Conservation (phyloP, 1,140 invertebrate genomes). For the Caenorhabditis tropicalis region DNA sequence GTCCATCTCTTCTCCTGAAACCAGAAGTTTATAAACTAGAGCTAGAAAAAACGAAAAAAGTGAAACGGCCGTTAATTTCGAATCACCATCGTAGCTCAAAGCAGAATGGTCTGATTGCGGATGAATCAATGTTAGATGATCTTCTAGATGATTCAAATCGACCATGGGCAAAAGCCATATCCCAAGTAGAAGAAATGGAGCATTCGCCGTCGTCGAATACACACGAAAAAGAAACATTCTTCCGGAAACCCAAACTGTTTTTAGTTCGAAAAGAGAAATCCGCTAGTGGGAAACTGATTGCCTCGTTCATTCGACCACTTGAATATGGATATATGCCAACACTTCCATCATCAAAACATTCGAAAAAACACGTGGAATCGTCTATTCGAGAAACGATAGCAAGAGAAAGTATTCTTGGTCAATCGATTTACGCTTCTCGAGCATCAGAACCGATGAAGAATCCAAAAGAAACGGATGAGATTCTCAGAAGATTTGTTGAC, state of each 20-base stretch:
- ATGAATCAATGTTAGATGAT: neutral
- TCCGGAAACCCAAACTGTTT: slow-evolving; percentile 28
- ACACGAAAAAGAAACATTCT: slow-evolving; percentile 1
- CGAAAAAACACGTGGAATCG: neutral
- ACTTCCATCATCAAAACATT: neutral
- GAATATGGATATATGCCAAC: slow-evolving; percentile 11
- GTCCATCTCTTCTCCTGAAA: neutral
- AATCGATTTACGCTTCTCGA: slow-evolving; percentile 5
- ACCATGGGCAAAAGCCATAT: neutral
- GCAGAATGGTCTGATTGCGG: neutral
- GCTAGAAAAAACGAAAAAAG: neutral
- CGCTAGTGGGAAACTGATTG: neutral
- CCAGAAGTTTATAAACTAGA: neutral
- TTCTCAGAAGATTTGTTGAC: neutral
- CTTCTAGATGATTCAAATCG: neutral
- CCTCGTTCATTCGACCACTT: neutral
- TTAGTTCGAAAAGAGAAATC: neutral
- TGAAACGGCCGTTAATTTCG: no score
- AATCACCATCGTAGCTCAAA: neutral
- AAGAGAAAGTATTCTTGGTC: neutral
- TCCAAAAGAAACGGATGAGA: slow-evolving; percentile 19
- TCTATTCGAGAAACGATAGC: neutral
- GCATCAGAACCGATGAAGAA: neutral
- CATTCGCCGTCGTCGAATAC: neutral
- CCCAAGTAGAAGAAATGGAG: neutral